phyloP scores from a whole-genome alignment of 2,888 invertebrate species.

The Anticlea derivata region DNA sequence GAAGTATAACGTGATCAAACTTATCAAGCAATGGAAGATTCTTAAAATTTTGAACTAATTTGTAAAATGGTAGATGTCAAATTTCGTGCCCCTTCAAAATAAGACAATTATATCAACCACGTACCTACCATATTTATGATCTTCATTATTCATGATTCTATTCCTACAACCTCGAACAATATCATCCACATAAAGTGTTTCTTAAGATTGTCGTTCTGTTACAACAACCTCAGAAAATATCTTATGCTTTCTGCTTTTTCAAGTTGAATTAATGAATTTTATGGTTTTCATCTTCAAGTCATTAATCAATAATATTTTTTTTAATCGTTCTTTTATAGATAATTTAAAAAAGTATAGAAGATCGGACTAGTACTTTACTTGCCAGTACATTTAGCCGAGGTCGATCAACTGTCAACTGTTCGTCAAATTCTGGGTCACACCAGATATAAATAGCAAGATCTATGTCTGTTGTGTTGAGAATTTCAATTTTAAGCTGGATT shows the following conservation, averaged over 20 bases:
- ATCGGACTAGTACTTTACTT: background rate
- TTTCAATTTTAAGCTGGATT: too few relatives aligned
- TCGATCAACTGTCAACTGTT: background rate
- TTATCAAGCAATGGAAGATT: conserved; percentile 27
- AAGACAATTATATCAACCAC: background rate
- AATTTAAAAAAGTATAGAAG: background rate
- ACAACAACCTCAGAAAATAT: conserved; percentile 1
- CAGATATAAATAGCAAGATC: background rate
- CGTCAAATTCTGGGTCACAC: background rate
- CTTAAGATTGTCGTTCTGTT: background rate
- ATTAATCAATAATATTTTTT: background rate
- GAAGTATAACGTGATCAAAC: conserved; percentile 15
- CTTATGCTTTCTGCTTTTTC: too few relatives aligned
- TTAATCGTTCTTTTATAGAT: background rate
- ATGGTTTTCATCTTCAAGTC: background rate
- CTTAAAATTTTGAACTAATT: conserved; percentile 1
- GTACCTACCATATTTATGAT: too few relatives aligned
- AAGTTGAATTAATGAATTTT: background rate
- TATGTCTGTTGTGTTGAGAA: background rate
- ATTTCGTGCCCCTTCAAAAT: conserved; percentile 4
- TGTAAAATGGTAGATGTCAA: conserved; percentile 4
- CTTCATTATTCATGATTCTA: too few relatives aligned
- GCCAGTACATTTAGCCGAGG: background rate
- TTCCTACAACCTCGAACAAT: conserved; percentile 4
- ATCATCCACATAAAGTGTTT: background rate